Base-by-base conservation (phyloP, 2,888 invertebrate genomes). In the Stratiomys singularior region DNA sequence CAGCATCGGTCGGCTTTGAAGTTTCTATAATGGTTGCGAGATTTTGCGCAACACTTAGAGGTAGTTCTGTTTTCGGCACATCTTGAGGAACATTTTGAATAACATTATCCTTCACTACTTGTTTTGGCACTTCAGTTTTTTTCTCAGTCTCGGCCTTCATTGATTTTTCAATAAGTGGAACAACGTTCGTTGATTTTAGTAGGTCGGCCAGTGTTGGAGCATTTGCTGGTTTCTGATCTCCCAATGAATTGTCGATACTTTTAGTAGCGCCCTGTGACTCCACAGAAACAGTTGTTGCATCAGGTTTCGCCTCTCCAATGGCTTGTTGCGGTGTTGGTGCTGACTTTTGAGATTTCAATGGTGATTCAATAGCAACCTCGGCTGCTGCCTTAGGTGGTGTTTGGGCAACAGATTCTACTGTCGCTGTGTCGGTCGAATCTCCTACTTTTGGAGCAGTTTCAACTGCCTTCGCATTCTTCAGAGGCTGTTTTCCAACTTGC, bases 21-120 rank as follows among this genome's bases (percentile, higher is more conserved):
- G 52, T 52, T 52, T 52, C 52, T 15, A 4, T 13, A 52, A 15
- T 88, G 5, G 83, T 80, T 27, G 81, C 81, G 69, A 79, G 80
- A 1, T 78, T 79, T 52, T 82, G 82, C 1, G 76, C 77, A 58
- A 79, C 79, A 37, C 37, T 37, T 9, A 21, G 18, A 21, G 58
- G n/a, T 9, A 18, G 9, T 18, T 7, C 58, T 15, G 23, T 21
- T 52, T 52, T 72, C 21, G 28, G 27, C 27, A 13, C 27, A 28
- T 74, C 58, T 1, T 23, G 25, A 27, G 9, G 95, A 37, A 37
- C 37, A 37, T 9, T 37, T 37, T 37, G 37, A 86, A 96, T 96
- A 83, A 96, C 96, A 3, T 3, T 3, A 1, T 4, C 11, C 21
- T 18, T 83, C 97, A 90, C 96, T 97, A 96, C 86, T 97, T 97